Evolutionary conservation across 37 sponge, comb jelly and placozoan genomes (phyloP).

Genomic region (Amphimedon queenslandica): DNA sequence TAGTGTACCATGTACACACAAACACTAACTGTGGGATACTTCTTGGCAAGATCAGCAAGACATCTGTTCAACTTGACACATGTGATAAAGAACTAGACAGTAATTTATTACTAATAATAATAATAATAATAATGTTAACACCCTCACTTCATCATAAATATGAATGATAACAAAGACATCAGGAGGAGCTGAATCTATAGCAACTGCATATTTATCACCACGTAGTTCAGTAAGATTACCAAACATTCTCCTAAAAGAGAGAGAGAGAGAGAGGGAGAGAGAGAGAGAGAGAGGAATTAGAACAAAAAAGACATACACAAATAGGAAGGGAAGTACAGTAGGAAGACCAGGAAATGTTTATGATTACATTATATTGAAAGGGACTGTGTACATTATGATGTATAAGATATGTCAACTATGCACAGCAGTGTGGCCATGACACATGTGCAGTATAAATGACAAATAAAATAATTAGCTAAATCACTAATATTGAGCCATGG

Average conservation of each 20-base stretch:
- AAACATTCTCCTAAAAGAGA: conserved; percentile 42
- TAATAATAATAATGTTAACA: conserved; percentile 1
- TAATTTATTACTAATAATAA: no score
- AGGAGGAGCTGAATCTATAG: conserved; percentile 56
- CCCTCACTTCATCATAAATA: conserved; percentile 66
- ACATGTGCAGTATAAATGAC: background rate
- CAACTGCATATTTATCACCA: conserved; percentile 60
- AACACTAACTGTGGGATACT: conserved; percentile 59
- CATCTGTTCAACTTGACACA: conserved; percentile 46
- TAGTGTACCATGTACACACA: no score
- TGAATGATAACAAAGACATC: conserved; percentile 62
- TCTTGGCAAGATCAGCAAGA: conserved; percentile 46
- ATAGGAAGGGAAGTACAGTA: background rate
- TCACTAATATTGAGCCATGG: no score
- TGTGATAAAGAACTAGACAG: no score
- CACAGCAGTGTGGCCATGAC: background rate
- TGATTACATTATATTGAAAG: no score
- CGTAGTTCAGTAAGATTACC: conserved; percentile 56
- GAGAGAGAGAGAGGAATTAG: conserved; percentile 28
- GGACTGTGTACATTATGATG: no score
- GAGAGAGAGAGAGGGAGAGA: conserved; percentile 14
- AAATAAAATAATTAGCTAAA: no score
- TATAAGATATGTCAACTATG: background rate
- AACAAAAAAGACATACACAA: background rate
- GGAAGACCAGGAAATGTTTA: background rate